Conservation (phyloP, 2,797 vertebrate species). For the Darevskia mixta region DNA sequence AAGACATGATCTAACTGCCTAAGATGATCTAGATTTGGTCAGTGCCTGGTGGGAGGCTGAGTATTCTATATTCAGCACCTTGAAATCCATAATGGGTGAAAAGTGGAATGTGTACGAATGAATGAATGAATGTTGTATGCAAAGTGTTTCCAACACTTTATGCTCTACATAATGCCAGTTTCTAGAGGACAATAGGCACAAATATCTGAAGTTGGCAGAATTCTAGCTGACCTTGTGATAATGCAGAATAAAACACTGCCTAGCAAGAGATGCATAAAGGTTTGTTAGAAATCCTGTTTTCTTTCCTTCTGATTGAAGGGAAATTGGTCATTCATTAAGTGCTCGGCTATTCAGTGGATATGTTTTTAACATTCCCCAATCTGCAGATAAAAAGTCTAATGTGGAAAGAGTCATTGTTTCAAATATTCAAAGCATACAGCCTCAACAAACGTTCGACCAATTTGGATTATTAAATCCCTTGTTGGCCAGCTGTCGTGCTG, state of each 20-base stretch:
- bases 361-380: slow-evolving; percentile 53
- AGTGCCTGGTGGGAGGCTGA: not conserved
- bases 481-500: slow-evolving; percentile 61
- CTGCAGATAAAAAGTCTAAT: slow-evolving; percentile 49
- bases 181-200: slow-evolving; percentile 20
- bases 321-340: slow-evolving; percentile 57
- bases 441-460: slow-evolving; percentile 49
- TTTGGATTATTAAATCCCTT: slow-evolving; percentile 70
- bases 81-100: not conserved
- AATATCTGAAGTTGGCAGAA: slow-evolving; percentile 31
- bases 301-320: slow-evolving; percentile 52
- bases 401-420: slow-evolving; percentile 53
- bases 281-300: slow-evolving; percentile 40
- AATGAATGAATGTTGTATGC: not conserved
- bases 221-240: slow-evolving; percentile 22
- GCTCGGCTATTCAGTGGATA: slow-evolving; percentile 43
- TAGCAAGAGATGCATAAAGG: slow-evolving; percentile 29
- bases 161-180: slow-evolving; percentile 10
- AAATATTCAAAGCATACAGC: slow-evolving; percentile 48
- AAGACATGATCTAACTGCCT: too few relatives aligned
- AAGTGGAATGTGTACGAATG: not conserved
- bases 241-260: slow-evolving; percentile 15
- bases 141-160: not conserved
- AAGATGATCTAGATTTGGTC: not conserved
- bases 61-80: not conserved